Base-by-base conservation (phyloP, 2,888 invertebrate genomes). In the Apomyelois bistriatella region DNA sequence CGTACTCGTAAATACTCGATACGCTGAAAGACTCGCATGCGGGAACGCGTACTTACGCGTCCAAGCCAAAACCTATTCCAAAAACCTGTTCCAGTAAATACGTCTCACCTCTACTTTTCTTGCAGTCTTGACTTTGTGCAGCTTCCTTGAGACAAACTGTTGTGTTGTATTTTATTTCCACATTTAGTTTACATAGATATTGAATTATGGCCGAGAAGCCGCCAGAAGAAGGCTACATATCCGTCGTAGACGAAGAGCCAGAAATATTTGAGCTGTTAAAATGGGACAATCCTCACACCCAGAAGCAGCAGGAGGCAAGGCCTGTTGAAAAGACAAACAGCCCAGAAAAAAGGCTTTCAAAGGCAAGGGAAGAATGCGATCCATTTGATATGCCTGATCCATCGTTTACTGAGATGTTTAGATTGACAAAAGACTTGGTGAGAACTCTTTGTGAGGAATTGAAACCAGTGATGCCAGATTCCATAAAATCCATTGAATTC, bases 241-340 rank as follows among this genome's bases (percentile, higher is more conserved):
- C 88, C 41, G 88, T 88, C 50, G 88, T 88, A 51, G 88, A 88
- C 49, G 88, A 88, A 49, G 88, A 88, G 53, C 88, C 88, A 32
- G 89, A 87, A 60, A 82, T 88, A 65, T 85, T 88, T 52, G 85
- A 88, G 63, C 68, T 88, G 57, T 66, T 88, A n/a, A 88, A 88
- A 65, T 88, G 88, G 88, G 88, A 88, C 69, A 72, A 82, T 42
- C 73, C 85, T 40, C 86, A 85, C 64, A 81, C 82, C 53, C 83
- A 76, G 56, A 81, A 80, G 57, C 75, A 73, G 46, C 75, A 73
- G 7, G 67, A 70, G 37, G 65, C 70, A 43, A 67, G 72, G 52
- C 76, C 71, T 58, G 71, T 79, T 55, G 83, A 84, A 70, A 84
- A 82, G 76, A 74, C 79, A 58, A 79, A 76, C 68, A 79, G 70